A percentile compares a stretch with the other conserved stretches of the same genome.
phyloP scores from a whole-genome alignment of 2,888 invertebrate species.

The Pseudococcus longispinus region DNA sequence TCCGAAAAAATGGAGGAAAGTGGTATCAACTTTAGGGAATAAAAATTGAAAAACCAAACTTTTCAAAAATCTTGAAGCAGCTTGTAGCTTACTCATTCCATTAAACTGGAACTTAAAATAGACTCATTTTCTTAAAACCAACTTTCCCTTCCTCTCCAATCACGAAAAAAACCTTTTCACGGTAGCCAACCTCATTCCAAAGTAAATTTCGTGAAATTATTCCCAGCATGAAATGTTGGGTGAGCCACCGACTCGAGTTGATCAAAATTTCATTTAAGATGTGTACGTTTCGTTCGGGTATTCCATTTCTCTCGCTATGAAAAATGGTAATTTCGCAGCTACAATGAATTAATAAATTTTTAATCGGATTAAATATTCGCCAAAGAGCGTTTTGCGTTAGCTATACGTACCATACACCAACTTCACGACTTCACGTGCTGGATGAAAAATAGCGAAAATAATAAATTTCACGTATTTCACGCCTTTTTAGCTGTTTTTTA shows the following conservation, averaged over 20 bases:
- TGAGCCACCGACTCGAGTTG: not conserved
- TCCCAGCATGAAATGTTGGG: not conserved
- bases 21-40: too few relatives aligned
- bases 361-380: not conserved
- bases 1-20: too few relatives aligned
- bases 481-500: not conserved
- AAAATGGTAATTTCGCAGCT: not conserved
- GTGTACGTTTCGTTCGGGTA: not conserved
- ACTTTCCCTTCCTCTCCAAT: too few relatives aligned
- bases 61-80: too few relatives aligned
- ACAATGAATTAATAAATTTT: not conserved
- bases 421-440: not conserved
- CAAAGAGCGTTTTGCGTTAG: not conserved
- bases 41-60: too few relatives aligned
- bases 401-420: not conserved
- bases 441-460: not conserved
- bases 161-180: too few relatives aligned
- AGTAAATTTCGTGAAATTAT: not conserved
- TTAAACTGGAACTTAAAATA: too few relatives aligned
- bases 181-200: too few relatives aligned
- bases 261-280: not conserved
- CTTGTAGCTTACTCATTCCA: too few relatives aligned
- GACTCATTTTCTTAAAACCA: too few relatives aligned
- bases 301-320: not conserved
- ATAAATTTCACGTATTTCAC: not conserved